Evolutionary conservation across 1,140 invertebrate species (phyloP), one percentile per base, ranked within the genome.

Genomic region (Drosophila nigrodunni): DNA sequence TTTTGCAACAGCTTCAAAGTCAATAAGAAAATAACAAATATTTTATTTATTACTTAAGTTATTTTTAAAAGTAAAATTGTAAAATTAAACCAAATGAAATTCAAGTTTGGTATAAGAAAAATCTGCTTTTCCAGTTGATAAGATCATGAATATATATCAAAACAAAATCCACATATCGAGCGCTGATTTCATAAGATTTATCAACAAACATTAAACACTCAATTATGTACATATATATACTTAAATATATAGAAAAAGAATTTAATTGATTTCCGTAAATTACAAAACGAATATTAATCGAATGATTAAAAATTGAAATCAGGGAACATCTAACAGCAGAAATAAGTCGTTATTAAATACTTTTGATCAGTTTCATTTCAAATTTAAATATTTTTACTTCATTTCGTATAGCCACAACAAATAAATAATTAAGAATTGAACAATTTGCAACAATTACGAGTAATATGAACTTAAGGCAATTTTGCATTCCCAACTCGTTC

Each of bases 261-360:
- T 2, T 2, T 18, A 37, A 37, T 15, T 54, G 13, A 18, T 37
- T 37, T 54, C 6, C 1, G n/a, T 54, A 10, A 54, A 35, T 37
- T 35, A 49, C 47, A 18, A 49, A 49, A 49, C 47, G 47, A 47
- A 15, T 18, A 34, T 25, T 8, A 25, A 49, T 52, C 11, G n/a
- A 35, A 34, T 7, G 30, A 52, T 13, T 2, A 37, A 35, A 54
- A 54, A 55, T 55, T 54, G 8, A 55, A 65, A 57, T 66, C 64
- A 66, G 64, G 64, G 64, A 66, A 66, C 52, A 66, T 57, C 11
- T 7, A 65, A 44, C 21, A n/a, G n/a, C 25, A 44, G 21, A 54
- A 52, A 50, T 50, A 41, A 52, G 59, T 37, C 30, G 15, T 21
- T 15, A 0, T 15, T 15, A 35, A 34, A 13, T 35, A n/a, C n/a